Percentiles rank a stretch among this genome's conserved stretches.
Conservation (phyloP, 2,888 invertebrate species). For the Allygus modestus region DNA sequence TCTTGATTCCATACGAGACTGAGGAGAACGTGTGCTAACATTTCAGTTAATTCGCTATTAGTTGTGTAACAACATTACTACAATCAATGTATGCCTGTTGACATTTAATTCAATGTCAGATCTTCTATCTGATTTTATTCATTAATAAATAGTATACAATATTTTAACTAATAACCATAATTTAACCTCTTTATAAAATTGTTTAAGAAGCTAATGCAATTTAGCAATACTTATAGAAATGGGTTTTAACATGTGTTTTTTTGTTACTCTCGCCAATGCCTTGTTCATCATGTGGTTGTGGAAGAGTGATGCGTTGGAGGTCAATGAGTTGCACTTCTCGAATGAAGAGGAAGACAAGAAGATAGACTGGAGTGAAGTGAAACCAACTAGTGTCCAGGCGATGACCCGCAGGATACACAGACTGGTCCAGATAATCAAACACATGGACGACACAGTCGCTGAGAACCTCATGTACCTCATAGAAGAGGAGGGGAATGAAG, state of each 20-base stretch:
- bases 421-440: constrained; percentile 39
- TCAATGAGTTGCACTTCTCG: constrained; percentile 26
- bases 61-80: not conserved
- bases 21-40: constrained; percentile 1
- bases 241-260: not conserved
- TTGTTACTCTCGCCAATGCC: constrained; percentile 23
- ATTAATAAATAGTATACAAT: not conserved
- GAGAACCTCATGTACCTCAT: constrained; percentile 47
- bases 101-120: not conserved
- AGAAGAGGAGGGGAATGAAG: constrained; percentile 12
- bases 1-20: not conserved
- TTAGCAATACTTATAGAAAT: not conserved
- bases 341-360: constrained; percentile 46
- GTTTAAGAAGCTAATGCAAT: not conserved
- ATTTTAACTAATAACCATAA: not conserved
- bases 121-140: not conserved
- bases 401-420: constrained; percentile 44
- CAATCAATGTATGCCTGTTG: not conserved
- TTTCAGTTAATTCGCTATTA: not conserved
- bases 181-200: not conserved
- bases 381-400: constrained; percentile 16
- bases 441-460: constrained; percentile 46
- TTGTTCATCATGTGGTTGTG: constrained; percentile 5
- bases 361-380: constrained; percentile 37
- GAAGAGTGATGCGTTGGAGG: not conserved